Evolutionary conservation across 2,797 vertebrate genomes (phyloP).

Genomic region (Mus minutoides): DNA sequence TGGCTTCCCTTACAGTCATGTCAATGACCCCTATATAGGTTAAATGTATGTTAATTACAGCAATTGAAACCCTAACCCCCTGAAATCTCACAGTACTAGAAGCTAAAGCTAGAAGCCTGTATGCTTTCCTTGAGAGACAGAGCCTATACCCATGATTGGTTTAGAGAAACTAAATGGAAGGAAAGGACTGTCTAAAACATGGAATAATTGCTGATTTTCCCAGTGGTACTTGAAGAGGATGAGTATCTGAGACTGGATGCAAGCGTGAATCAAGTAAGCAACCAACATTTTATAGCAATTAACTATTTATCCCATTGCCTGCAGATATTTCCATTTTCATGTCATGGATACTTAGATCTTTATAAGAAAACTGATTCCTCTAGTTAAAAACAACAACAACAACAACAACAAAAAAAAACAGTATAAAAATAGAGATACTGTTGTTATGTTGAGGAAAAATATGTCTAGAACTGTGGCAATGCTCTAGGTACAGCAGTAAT

Average conservation of each 20-base stretch:
- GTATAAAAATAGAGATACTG: neutral
- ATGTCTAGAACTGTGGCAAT: neutral
- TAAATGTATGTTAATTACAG: slow-evolving; percentile 37
- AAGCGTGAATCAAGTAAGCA: neutral
- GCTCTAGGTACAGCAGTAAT: neutral
- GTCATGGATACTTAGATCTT: neutral
- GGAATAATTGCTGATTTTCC: neutral
- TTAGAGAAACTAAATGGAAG: neutral
- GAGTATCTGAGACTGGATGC: neutral
- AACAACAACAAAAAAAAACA: neutral
- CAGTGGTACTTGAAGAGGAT: fast-evolving
- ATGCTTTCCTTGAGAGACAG: neutral
- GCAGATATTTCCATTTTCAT: neutral
- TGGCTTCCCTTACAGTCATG: neutral
- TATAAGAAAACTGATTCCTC: neutral
- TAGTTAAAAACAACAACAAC: neutral
- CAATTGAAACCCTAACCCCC: neutral
- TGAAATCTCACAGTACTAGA: slow-evolving; percentile 17
- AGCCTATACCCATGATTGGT: neutral
- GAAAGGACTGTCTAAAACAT: neutral
- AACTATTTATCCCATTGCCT: neutral
- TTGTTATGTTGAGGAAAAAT: neutral
- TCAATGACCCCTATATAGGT: neutral
- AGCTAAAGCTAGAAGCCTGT: neutral
- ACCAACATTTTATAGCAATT: neutral